Evolutionary conservation across 2,888 invertebrate species (phyloP).

Genomic region (Amphipoea oculea): DNA sequence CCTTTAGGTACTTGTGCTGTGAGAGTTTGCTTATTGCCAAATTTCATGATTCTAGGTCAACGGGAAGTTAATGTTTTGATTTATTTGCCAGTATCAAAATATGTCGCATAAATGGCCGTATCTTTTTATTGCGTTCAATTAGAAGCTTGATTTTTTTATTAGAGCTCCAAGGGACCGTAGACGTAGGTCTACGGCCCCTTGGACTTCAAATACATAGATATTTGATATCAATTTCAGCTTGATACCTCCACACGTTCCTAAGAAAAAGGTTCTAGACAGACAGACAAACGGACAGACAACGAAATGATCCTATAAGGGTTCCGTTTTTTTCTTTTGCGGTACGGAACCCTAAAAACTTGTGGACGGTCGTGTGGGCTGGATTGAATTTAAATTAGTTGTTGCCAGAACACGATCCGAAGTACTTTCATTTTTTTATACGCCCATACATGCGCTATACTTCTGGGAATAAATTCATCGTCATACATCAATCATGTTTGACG

Average conservation of each 20-base stretch:
- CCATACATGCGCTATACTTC: slow-evolving; percentile 17
- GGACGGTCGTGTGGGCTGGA: slow-evolving; percentile 51
- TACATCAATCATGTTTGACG: slow-evolving; percentile 49
- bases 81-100: neutral
- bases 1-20: neutral
- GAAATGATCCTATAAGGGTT: no score
- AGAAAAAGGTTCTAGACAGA: no score
- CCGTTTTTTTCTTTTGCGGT: neutral
- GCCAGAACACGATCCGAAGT: slow-evolving; percentile 34
- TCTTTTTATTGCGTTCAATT: neutral
- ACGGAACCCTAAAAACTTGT: slow-evolving; percentile 9
- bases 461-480: slow-evolving; percentile 32
- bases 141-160: no score
- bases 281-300: no score
- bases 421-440: slow-evolving; percentile 38
- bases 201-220: no score
- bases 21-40: neutral
- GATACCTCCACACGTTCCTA: no score
- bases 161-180: no score
- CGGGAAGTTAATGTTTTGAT: neutral
- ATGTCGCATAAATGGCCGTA: neutral
- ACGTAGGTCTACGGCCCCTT: no score
- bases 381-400: slow-evolving; percentile 63
- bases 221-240: no score
- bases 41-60: neutral